phyloP scores from a whole-genome alignment of 1,140 invertebrate genomes.

The Drosophila sulfurigaster region DNA sequence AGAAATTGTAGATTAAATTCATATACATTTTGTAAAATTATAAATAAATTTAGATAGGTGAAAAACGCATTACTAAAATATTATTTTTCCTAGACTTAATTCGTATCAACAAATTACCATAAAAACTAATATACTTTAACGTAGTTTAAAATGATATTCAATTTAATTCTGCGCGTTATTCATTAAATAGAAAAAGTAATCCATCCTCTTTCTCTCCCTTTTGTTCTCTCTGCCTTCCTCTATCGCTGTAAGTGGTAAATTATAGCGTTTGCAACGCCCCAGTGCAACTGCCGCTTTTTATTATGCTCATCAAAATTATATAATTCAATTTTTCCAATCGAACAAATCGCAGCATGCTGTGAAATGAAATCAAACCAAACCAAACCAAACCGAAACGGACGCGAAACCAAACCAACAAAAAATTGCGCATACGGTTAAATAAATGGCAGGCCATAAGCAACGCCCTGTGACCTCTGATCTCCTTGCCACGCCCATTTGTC shows the following conservation, averaged over 20 bases:
- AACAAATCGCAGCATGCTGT: slow-evolving; percentile 56
- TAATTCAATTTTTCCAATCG: slow-evolving; percentile 81
- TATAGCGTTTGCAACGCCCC: slow-evolving; percentile 18
- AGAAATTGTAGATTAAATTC: no score
- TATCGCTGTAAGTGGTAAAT: slow-evolving; percentile 13
- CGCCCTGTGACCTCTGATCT: slow-evolving; percentile 29
- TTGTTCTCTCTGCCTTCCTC: background rate
- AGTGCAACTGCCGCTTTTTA: slow-evolving; percentile 62
- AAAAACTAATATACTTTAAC: no score
- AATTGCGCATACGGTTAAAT: slow-evolving; percentile 75
- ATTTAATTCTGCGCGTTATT: background rate
- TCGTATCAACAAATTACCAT: no score
- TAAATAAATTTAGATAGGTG: no score
- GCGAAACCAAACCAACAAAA: background rate
- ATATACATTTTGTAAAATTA: no score
- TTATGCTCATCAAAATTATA: slow-evolving; percentile 77
- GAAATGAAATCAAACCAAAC: slow-evolving; percentile 17
- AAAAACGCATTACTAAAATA: no score
- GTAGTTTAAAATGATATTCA: background rate
- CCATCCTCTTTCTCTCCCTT: background rate
- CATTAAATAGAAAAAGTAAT: background rate
- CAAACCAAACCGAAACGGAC: background rate
- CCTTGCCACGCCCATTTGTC: slow-evolving; percentile 12
- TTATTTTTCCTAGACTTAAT: no score
- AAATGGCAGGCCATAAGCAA: slow-evolving; percentile 67